Evolutionary conservation across 2,888 invertebrate species (phyloP).

Genomic region (Seladonia tumulorum): DNA sequence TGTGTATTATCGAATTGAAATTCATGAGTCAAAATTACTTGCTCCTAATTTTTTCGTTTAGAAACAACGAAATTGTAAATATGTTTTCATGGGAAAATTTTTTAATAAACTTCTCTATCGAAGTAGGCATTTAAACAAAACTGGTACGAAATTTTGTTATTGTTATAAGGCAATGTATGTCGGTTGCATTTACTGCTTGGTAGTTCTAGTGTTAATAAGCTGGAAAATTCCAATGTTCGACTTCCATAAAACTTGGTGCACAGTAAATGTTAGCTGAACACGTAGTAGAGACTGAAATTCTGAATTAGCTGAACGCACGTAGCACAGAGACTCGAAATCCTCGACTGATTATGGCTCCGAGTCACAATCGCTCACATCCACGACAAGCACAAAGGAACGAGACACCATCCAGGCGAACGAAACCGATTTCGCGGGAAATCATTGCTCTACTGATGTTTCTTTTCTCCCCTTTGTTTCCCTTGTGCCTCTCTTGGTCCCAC

Average conservation of each 20-base stretch:
- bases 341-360: neutral
- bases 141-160: no score
- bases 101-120: no score
- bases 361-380: neutral
- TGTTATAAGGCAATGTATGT: no score
- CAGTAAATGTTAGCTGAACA: neutral
- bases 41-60: no score
- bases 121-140: no score
- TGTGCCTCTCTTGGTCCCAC: constrained; percentile 19
- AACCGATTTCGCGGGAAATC: neutral
- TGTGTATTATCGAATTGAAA: neutral
- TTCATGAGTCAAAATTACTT: no score
- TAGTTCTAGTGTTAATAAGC: neutral
- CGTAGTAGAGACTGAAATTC: neutral
- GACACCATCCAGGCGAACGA: neutral
- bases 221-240: neutral
- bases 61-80: no score
- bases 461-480: constrained; percentile 44
- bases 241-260: neutral
- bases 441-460: constrained; percentile 34
- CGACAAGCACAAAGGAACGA: constrained; percentile 8
- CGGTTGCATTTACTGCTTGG: no score
- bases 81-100: no score
- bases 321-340: neutral
- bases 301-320: neutral